Evolutionary conservation across 2,888 invertebrate genomes (phyloP).

Genomic region (Nomada fucata): DNA sequence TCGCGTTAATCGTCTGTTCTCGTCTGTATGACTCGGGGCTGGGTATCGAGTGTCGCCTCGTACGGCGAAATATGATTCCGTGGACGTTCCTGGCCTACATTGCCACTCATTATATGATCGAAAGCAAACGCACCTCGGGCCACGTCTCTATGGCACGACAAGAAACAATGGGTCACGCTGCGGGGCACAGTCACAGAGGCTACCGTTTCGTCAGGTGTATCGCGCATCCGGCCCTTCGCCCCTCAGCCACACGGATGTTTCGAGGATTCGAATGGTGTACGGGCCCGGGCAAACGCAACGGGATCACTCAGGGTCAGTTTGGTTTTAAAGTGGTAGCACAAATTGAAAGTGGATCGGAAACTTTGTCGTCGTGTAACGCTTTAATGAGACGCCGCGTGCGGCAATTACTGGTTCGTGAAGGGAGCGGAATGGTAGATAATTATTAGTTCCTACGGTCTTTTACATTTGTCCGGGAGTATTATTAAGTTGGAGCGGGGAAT

Average conservation of each 20-base stretch:
- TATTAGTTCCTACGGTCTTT: too few relatives aligned
- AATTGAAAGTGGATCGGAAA: neutral
- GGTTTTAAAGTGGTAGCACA: slow-evolving; percentile 1
- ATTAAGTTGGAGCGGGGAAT: too few relatives aligned
- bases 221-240: slow-evolving; percentile 5
- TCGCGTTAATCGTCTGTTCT: slow-evolving; percentile 83
- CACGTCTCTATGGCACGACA: slow-evolving; percentile 60
- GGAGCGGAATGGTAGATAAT: too few relatives aligned
- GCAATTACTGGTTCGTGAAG: neutral
- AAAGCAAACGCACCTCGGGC: slow-evolving; percentile 67
- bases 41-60: slow-evolving; percentile 82
- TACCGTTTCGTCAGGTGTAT: slow-evolving; percentile 54
- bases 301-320: slow-evolving; percentile 28
- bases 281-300: slow-evolving; percentile 9
- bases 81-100: slow-evolving; percentile 83
- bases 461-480: too few relatives aligned
- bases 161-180: slow-evolving; percentile 67
- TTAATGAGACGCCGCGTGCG: neutral
- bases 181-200: slow-evolving; percentile 45
- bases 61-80: slow-evolving; percentile 82
- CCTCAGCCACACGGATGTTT: slow-evolving; percentile 15
- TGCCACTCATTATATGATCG: slow-evolving; percentile 77
- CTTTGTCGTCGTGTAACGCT: neutral
- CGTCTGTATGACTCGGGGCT: slow-evolving; percentile 76
- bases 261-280: slow-evolving; percentile 10